Percentiles rank a stretch among this genome's conserved stretches.
phyloP scores from a whole-genome alignment of 2,113 vertebrate genomes.

The Neoarius graeffei region DNA sequence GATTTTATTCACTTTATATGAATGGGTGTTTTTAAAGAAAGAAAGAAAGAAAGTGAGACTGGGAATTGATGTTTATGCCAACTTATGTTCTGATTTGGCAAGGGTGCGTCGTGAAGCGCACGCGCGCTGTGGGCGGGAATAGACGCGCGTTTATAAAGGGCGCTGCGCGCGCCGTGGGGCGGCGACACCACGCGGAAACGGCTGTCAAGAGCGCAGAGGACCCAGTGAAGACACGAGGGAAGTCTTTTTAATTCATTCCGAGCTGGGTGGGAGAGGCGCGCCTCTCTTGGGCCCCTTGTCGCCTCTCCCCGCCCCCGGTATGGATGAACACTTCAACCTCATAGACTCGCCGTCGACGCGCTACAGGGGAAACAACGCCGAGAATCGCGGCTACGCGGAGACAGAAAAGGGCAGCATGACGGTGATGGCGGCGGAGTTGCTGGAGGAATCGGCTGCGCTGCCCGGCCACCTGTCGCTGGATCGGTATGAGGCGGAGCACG shows the following conservation, averaged over 20 bases:
- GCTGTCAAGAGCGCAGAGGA: conserved; percentile 52
- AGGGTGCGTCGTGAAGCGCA: conserved; percentile 70
- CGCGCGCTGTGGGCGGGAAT: conserved; percentile 71
- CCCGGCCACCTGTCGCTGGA: conserved; percentile 69
- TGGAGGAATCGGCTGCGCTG: conserved; percentile 76
- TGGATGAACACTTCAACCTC: conserved; percentile 84
- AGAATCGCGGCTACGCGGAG: conserved; percentile 76
- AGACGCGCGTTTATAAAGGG: conserved; percentile 64
- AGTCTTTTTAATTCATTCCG: conserved; percentile 37
- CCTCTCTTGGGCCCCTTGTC: conserved; percentile 64
- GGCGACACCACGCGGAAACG: conserved; percentile 57
- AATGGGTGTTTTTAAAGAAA: neutral
- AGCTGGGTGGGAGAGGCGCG: conserved; percentile 68
- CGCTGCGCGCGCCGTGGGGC: conserved; percentile 55
- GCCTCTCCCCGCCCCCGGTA: conserved; percentile 73
- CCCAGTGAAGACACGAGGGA: conserved; percentile 51
- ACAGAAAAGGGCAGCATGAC: conserved; percentile 82
- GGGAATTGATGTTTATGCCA: conserved; percentile 51
- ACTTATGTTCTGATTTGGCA: conserved; percentile 65
- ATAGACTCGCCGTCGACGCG: conserved; percentile 75
- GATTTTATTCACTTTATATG: neutral
- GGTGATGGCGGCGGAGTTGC: conserved; percentile 79
- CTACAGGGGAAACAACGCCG: conserved; percentile 67
- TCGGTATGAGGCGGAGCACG: conserved; percentile 74
- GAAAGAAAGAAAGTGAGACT: conserved; percentile 11